Evolutionary conservation across 30 jellyfish, hydroid and myxozoan species (phyloP).

Genomic region (Mastigias papua): DNA sequence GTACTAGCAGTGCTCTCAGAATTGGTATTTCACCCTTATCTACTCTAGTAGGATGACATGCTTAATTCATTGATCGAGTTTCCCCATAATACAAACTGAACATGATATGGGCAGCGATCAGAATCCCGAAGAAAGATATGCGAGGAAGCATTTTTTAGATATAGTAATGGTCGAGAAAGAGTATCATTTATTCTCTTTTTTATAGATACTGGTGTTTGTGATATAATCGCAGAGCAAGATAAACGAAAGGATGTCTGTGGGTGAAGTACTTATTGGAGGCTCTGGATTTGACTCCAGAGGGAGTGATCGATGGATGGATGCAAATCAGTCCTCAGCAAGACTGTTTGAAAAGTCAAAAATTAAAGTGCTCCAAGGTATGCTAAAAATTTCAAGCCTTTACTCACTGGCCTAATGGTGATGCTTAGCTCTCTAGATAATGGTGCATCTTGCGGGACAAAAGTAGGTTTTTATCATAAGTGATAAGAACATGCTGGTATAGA

Average conservation of each 20-base stretch:
- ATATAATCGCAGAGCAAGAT: not conserved
- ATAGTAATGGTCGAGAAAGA: too few species aligned
- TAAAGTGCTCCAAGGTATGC: constrained; percentile 95
- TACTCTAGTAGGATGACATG: not conserved
- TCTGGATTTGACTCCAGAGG: constrained; percentile 88
- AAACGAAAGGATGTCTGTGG: constrained; percentile 68
- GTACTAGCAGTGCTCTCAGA: not conserved
- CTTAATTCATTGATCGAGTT: not conserved
- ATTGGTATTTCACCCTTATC: not conserved
- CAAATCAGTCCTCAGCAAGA: constrained; percentile 94
- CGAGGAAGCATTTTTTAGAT: too few species aligned
- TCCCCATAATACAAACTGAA: not conserved
- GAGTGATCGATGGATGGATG: constrained; percentile 99
- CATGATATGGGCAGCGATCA: too few species aligned
- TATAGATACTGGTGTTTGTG: too few species aligned
- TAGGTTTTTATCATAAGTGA: too few species aligned
- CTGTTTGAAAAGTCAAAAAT: constrained; percentile 94
- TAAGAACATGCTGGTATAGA: too few species aligned
- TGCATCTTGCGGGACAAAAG: too few species aligned
- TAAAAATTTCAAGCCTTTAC: not conserved
- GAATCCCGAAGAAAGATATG: too few species aligned
- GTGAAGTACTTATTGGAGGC: constrained; percentile 82
- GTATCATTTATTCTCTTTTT: too few species aligned
- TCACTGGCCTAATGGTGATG: not conserved
- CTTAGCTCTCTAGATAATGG: too few species aligned